Conservation (phyloP, 1,140 invertebrate genomes). For the Diachasma alloeum region DNA sequence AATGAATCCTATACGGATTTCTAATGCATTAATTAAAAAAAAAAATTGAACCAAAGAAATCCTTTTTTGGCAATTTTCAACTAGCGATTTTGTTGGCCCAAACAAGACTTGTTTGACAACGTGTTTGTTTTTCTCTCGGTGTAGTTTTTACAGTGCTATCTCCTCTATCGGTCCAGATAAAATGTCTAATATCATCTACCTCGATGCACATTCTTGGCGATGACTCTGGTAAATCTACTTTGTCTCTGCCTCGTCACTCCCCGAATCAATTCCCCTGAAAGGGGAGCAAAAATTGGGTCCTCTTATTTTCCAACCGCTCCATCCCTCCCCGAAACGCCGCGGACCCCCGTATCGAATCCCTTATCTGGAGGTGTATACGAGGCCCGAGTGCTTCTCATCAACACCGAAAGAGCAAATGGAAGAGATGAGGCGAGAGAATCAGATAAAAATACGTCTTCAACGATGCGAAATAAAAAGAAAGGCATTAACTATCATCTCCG, state of each 20-base stretch:
- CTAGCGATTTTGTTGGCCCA: too few species aligned
- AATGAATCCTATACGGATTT: too few species aligned
- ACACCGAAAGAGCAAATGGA: background rate
- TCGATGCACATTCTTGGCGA: background rate
- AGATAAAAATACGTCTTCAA: constrained; percentile 30
- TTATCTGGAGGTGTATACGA: constrained; percentile 41
- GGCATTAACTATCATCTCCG: constrained; percentile 51
- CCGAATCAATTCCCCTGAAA: background rate
- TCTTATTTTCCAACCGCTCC: background rate
- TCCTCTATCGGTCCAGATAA: background rate
- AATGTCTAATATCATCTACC: background rate
- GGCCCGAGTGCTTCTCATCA: constrained; percentile 39
- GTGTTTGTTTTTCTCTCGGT: too few species aligned
- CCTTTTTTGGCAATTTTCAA: too few species aligned
- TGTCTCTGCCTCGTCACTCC: constrained; percentile 4
- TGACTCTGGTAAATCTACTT: constrained; percentile 2
- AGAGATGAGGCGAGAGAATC: constrained; percentile 25
- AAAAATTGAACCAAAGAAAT: too few species aligned
- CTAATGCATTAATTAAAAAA: too few species aligned
- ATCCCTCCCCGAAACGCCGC: background rate
- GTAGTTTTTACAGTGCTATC: background rate
- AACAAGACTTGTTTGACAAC: too few species aligned
- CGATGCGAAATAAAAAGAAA: constrained; percentile 39
- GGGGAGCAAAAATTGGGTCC: background rate
- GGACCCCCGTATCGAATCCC: constrained; percentile 37